Percentiles rank a stretch among this genome's conserved stretches.
Conservation (phyloP, 2,797 vertebrate genomes). For the Lagorchestes hirsutus region DNA sequence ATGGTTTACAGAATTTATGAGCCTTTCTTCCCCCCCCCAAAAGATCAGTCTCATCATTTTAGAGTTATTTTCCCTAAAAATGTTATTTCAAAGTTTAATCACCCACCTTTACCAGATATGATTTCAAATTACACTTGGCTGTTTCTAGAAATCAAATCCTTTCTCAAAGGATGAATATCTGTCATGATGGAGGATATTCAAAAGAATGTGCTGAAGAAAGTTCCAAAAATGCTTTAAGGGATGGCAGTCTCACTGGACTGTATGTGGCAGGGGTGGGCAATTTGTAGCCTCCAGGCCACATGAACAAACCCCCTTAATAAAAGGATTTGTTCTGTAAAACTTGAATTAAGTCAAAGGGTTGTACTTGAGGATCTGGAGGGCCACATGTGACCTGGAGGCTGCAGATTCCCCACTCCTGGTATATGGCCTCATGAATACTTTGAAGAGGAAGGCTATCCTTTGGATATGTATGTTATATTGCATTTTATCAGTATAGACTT, state of each 20-base stretch:
- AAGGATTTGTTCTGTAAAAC: no score
- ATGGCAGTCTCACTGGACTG: not conserved
- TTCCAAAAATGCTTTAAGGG: slow-evolving; percentile 28
- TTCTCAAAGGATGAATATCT: slow-evolving; percentile 14
- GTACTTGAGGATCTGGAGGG: no score
- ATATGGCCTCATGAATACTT: not conserved
- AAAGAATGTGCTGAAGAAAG: slow-evolving; percentile 13
- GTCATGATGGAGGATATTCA: slow-evolving; percentile 8
- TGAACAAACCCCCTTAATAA: no score
- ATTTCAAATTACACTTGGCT: slow-evolving; percentile 24
- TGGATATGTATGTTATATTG: not conserved
- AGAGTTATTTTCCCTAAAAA: slow-evolving; percentile 6
- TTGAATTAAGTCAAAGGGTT: no score
- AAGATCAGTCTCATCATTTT: not conserved
- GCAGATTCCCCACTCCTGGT: no score
- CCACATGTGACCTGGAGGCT: no score
- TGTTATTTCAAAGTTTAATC: slow-evolving; percentile 9
- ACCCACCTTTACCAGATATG: slow-evolving; percentile 15
- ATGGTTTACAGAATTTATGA: not conserved
- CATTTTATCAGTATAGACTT: not conserved
- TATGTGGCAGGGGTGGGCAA: no score
- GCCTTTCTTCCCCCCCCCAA: not conserved
- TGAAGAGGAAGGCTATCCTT: not conserved
- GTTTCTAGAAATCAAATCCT: slow-evolving; percentile 24
- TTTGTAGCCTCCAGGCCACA: no score